phyloP scores from a whole-genome alignment of 2,888 invertebrate species.

The Hirtodrosophila alboralis region DNA sequence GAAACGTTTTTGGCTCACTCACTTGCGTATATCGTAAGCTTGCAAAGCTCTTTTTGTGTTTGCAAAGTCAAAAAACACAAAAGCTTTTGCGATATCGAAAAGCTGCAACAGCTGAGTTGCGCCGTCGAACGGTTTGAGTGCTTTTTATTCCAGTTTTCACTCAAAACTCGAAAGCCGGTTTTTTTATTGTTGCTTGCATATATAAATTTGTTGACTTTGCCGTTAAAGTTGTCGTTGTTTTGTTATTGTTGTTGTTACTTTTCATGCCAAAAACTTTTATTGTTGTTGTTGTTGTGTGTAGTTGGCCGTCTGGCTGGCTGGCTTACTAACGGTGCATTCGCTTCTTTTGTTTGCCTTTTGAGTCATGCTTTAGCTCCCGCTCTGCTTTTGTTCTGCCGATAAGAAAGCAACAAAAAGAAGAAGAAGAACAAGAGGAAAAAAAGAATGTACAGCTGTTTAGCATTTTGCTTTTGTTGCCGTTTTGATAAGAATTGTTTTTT shows the following conservation, averaged over 20 bases:
- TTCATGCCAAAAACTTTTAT: conserved; percentile 32
- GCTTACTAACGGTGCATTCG: conserved; percentile 66
- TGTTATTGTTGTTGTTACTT: conserved; percentile 19
- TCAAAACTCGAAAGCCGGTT: conserved; percentile 51
- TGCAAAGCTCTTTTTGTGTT: conserved; percentile 26
- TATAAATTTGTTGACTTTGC: conserved; percentile 33
- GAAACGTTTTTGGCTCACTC: conserved; percentile 21
- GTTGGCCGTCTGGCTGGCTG: too few species aligned
- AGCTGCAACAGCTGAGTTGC: conserved; percentile 49
- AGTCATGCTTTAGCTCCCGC: conserved; percentile 37
- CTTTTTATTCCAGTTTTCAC: conserved; percentile 9
- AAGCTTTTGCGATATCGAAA: conserved; percentile 38
- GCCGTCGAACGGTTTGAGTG: conserved; percentile 31
- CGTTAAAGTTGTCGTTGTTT: background rate
- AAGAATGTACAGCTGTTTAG: conserved; percentile 37
- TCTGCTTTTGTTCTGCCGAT: conserved; percentile 19
- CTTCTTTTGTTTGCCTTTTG: conserved; percentile 42
- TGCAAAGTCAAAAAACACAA: conserved; percentile 41
- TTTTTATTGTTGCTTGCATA: conserved; percentile 35
- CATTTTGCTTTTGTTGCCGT: background rate
- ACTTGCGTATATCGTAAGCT: conserved; percentile 45
- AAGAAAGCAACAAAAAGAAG: conserved; percentile 1
- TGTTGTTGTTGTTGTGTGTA: conserved; percentile 16
- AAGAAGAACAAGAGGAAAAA: conserved; percentile 5
- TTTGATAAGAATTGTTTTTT: conserved; percentile 20